phyloP scores from a whole-genome alignment of 1,140 invertebrate genomes.

The Dreissena polymorpha region DNA sequence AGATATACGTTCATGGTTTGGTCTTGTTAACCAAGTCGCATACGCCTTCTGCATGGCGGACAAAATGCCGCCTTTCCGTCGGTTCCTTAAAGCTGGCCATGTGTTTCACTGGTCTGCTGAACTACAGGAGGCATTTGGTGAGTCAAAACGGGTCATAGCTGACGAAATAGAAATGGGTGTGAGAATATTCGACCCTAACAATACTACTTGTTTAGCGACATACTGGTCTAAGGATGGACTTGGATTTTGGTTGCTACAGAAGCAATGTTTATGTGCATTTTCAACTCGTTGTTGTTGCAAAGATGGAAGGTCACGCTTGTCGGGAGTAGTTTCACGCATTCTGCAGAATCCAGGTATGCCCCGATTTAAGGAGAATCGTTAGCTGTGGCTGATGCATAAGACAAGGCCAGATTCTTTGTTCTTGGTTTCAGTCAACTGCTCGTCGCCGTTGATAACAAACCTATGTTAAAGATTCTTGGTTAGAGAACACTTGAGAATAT shows the following conservation, averaged over 20 bases:
- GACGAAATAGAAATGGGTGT: conserved; percentile 56
- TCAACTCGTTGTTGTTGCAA: conserved; percentile 21
- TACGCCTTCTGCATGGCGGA: conserved; percentile 57
- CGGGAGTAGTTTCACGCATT: conserved; percentile 58
- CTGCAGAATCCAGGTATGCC: no score
- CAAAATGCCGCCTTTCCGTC: conserved; percentile 54
- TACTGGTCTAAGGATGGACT: conserved; percentile 48
- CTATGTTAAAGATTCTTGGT: conserved; percentile 55
- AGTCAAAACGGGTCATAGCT: no score
- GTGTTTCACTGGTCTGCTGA: conserved; percentile 50
- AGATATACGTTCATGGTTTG: conserved; percentile 65
- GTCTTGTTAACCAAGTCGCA: no score
- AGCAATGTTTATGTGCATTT: conserved; percentile 19
- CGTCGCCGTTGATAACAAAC: conserved; percentile 61
- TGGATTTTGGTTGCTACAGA: no score
- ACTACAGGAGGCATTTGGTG: conserved; percentile 47
- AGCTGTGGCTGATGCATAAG: conserved; percentile 57
- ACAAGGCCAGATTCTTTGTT: conserved; percentile 55
- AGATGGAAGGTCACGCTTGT: conserved; percentile 60
- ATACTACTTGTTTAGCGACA: conserved; percentile 51
- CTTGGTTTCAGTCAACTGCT: no score
- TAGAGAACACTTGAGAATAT: conserved; percentile 55
- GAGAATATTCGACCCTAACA: conserved; percentile 43
- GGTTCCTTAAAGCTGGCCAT: conserved; percentile 47
- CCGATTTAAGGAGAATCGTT: conserved; percentile 61